Conservation (phyloP, 2,888 invertebrate genomes). For the Oscheius sp. region DNA sequence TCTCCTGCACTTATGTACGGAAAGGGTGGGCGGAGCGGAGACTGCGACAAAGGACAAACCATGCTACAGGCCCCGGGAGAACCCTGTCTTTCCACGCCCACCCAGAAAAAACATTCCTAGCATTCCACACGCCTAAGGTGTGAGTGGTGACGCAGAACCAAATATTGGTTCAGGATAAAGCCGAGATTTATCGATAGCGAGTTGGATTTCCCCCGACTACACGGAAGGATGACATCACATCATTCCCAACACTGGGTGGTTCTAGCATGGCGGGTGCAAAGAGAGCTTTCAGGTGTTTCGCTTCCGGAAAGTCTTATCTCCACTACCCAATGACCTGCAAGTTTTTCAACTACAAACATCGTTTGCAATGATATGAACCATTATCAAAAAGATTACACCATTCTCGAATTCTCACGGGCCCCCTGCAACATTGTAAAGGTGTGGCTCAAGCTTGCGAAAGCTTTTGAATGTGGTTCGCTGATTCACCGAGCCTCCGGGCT, state of each 20-base stretch:
- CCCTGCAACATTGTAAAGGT: background rate
- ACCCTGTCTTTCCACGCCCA: conserved; percentile 16
- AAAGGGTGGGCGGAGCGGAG: conserved; percentile 18
- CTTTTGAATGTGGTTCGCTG: conserved; percentile 2
- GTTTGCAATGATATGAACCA: conserved; percentile 6
- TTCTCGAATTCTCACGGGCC: background rate
- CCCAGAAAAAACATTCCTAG: conserved; percentile 16
- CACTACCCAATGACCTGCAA: conserved; percentile 10
- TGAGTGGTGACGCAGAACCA: background rate
- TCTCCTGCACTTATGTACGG: conserved; percentile 31
- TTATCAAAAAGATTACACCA: background rate
- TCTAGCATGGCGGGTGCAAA: background rate
- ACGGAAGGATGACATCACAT: conserved; percentile 26
- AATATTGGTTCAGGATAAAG: background rate
- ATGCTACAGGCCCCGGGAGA: conserved; percentile 9
- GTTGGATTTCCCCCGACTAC: conserved; percentile 1
- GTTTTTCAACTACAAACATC: conserved; percentile 12
- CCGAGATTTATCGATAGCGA: background rate
- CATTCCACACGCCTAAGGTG: conserved; percentile 18
- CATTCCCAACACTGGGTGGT: background rate
- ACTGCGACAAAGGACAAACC: conserved; percentile 1
- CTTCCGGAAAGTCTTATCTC: conserved; percentile 14
- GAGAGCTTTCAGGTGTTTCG: background rate
- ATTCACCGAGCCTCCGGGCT: conserved; percentile 11
- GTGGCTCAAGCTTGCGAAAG: conserved; percentile 17